Percentiles rank a stretch among this genome's conserved stretches.
These are phyloP conservation scores for Lamellibrachia satsuma DNA, from an alignment of 2,888 invertebrate species.

Conservation along the genomic window DNA sequence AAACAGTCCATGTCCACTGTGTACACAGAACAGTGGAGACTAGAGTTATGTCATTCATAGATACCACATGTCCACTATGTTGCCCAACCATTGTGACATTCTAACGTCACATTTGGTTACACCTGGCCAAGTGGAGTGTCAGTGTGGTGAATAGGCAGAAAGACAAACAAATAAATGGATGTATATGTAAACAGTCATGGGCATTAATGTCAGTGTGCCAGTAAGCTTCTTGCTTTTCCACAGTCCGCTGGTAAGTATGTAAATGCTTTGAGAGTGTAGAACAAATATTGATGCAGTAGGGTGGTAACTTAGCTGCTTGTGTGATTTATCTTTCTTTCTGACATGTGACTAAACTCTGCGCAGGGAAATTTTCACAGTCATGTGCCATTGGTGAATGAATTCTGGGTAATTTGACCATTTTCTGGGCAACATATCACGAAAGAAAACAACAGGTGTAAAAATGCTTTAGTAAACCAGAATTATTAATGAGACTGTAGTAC, in stretches of 20 bases:
- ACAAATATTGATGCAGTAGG: background rate
- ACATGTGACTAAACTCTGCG: background rate
- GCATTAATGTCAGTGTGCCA: background rate
- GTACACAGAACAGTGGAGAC: background rate
- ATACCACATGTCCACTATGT: background rate
- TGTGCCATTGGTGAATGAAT: background rate
- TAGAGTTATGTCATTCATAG: background rate
- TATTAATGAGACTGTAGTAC: too few relatives aligned
- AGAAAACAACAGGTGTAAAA: too few relatives aligned
- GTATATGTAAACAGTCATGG: background rate
- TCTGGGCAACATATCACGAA: too few relatives aligned
- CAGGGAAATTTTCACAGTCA: background rate
- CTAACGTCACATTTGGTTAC: background rate
- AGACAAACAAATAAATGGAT: too few relatives aligned
- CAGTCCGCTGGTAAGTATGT: background rate
- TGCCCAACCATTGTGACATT: background rate
- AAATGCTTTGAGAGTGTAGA: background rate
- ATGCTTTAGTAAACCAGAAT: too few relatives aligned
- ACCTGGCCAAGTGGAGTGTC: background rate
- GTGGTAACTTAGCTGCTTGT: background rate
- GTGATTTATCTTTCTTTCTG: background rate
- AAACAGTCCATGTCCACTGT: background rate
- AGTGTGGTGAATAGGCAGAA: too few relatives aligned
- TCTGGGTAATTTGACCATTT: background rate
- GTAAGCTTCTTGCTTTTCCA: background rate